Evolutionary conservation across 1,140 invertebrate species (phyloP).

Genomic region (Aphelenchoides besseyi): DNA sequence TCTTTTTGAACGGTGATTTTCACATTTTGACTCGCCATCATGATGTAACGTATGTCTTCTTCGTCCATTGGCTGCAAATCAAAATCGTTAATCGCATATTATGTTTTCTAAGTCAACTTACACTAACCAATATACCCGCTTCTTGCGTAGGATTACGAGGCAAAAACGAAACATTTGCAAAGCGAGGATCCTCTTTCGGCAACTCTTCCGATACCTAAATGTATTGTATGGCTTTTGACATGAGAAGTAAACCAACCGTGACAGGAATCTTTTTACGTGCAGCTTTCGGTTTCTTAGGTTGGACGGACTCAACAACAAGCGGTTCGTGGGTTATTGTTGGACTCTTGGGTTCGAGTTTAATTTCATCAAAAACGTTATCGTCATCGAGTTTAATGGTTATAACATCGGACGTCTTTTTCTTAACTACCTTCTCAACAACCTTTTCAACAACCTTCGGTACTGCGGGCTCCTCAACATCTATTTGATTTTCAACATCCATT

Average conservation of each 20-base stretch:
- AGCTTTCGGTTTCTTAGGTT: neutral
- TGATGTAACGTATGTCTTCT: slow-evolving; percentile 9
- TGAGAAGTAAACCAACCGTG: neutral
- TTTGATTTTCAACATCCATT: neutral
- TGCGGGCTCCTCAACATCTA: neutral
- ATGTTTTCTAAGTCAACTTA: no score
- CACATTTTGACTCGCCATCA: neutral
- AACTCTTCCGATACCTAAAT: neutral
- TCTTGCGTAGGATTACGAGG: neutral
- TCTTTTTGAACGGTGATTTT: neutral
- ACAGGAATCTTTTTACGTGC: slow-evolving; percentile 1
- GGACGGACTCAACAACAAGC: neutral
- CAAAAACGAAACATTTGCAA: neutral
- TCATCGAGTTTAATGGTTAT: no score
- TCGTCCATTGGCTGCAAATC: slow-evolving; percentile 21
- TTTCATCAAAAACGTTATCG: no score
- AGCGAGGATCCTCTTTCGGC: slow-evolving; percentile 12
- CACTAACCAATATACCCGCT: neutral
- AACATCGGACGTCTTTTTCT: no score
- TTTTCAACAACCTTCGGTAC: neutral
- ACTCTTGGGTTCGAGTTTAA: no score
- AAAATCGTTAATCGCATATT: no score
- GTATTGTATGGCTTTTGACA: no score
- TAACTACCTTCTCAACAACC: no score
- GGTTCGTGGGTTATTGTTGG: no score